These are phyloP conservation scores for Zaprionus vittiger DNA, from an alignment of 1,140 invertebrate species.

Conservation along the genomic window DNA sequence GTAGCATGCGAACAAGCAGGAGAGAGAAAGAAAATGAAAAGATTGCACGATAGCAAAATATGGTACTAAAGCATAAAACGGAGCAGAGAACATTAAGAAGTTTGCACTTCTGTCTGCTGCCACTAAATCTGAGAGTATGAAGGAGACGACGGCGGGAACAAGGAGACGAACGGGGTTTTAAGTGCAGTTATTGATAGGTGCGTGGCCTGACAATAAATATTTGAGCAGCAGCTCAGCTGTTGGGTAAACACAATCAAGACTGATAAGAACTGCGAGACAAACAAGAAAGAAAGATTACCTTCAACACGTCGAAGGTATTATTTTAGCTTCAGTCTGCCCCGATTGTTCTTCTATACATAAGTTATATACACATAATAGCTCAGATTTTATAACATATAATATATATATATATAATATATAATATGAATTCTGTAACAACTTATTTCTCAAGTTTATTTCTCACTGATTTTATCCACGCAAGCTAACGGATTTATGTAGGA, in stretches of 20 bases:
- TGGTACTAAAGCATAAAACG: constrained; percentile 8
- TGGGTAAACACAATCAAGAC: constrained; percentile 2
- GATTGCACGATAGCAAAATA: constrained; percentile 1
- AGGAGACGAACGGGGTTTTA: neutral
- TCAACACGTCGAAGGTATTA: too few species aligned
- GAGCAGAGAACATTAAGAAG: constrained; percentile 11
- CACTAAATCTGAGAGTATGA: constrained; percentile 1
- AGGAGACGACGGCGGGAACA: neutral
- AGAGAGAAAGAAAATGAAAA: neutral
- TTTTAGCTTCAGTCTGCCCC: too few species aligned
- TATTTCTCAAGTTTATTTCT: too few species aligned
- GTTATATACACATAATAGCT: too few species aligned
- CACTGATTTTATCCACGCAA: too few species aligned
- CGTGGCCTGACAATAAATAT: constrained; percentile 4
- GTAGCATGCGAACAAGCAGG: constrained; percentile 27
- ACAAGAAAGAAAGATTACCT: too few species aligned
- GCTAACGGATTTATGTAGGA: too few species aligned
- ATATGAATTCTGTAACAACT: too few species aligned
- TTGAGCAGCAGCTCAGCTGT: neutral
- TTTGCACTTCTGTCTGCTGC: constrained; percentile 12
- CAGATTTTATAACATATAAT: too few species aligned
- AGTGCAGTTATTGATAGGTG: constrained; percentile 35
- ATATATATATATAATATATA: too few species aligned
- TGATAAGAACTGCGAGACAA: neutral
- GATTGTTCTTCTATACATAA: too few species aligned